Conservation (phyloP, 2,797 vertebrate genomes). For the Hypotaenidia okinawae region DNA sequence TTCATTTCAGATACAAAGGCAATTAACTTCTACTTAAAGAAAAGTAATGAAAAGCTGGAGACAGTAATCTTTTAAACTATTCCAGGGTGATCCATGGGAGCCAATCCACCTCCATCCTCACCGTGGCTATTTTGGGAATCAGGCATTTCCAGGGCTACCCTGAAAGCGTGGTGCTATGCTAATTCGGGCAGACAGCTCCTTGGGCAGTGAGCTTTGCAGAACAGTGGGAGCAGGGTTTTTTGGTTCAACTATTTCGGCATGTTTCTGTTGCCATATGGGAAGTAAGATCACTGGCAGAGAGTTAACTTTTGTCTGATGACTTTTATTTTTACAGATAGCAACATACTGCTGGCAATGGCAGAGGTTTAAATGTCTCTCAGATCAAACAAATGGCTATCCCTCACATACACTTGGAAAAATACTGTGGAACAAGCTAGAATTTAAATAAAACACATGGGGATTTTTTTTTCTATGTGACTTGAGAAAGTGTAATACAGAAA, state of each 20-base stretch:
- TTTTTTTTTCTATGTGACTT: not conserved
- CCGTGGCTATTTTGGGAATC: slow-evolving; percentile 21
- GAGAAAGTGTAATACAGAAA: not conserved
- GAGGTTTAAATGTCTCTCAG: not conserved
- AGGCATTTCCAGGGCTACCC: slow-evolving; percentile 20
- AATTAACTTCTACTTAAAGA: not conserved
- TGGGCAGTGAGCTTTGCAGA: not conserved
- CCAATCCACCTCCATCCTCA: not conserved
- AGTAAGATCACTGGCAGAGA: slow-evolving; percentile 1
- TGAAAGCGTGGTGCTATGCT: not conserved
- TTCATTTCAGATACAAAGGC: slow-evolving; percentile 5
- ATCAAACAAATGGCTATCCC: not conserved
- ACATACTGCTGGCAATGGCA: not conserved
- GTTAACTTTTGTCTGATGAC: slow-evolving; percentile 4
- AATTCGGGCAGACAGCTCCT: slow-evolving; percentile 58
- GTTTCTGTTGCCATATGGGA: slow-evolving; percentile 43
- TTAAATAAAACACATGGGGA: fast-evolving
- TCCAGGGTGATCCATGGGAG: not conserved
- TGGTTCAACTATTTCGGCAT: slow-evolving; percentile 25
- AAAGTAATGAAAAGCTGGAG: slow-evolving; percentile 21
- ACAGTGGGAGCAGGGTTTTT: slow-evolving; percentile 49
- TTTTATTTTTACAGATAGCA: slow-evolving; percentile 11
- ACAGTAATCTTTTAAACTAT: not conserved
- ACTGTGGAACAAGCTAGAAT: not conserved
- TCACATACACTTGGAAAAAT: not conserved